Percentiles rank a stretch among this genome's conserved stretches.
Conservation (phyloP, 2,797 vertebrate genomes). For the Ptychobarbus kaznakovi region DNA sequence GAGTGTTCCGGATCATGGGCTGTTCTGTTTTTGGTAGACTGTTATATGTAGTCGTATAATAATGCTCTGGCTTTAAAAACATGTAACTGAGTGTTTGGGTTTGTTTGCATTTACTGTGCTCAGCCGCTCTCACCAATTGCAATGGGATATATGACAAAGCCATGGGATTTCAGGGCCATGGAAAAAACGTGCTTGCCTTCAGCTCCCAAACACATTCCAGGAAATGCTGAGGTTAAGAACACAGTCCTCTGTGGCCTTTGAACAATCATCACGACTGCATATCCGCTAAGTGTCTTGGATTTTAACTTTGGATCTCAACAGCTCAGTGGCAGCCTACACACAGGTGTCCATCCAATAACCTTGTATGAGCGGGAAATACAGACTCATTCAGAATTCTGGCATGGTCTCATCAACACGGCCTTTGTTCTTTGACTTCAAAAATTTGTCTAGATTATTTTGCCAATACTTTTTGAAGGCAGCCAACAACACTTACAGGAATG, state of each 20-base stretch:
- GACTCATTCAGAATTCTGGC: conserved; percentile 23
- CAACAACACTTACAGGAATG: conserved; percentile 32
- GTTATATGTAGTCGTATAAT: not conserved
- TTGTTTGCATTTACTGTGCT: not conserved
- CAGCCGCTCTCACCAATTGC: not conserved
- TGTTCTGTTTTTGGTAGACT: conserved; percentile 62
- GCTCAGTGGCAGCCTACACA: not conserved
- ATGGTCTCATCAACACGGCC: conserved; percentile 1
- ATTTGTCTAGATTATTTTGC: conserved; percentile 21
- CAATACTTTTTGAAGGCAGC: conserved; percentile 11
- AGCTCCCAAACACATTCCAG: conserved; percentile 75
- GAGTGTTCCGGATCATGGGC: conserved; percentile 74
- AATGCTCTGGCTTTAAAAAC: not conserved
- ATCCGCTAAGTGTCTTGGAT: conserved; percentile 71
- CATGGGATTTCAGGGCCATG: conserved; percentile 62
- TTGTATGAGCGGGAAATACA: conserved; percentile 16
- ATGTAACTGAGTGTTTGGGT: not conserved
- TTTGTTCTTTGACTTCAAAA: conserved; percentile 37
- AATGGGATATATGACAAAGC: conserved; percentile 35
- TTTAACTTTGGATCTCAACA: conserved; percentile 53
- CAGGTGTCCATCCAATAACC: conserved; percentile 38
- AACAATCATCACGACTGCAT: conserved; percentile 72
- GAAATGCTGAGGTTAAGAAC: conserved; percentile 74
- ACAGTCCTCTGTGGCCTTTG: conserved; percentile 72
- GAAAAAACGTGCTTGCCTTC: conserved; percentile 70